Evolutionary conservation across 2,113 vertebrate species (phyloP).

Genomic region (Callipepla squamata): DNA sequence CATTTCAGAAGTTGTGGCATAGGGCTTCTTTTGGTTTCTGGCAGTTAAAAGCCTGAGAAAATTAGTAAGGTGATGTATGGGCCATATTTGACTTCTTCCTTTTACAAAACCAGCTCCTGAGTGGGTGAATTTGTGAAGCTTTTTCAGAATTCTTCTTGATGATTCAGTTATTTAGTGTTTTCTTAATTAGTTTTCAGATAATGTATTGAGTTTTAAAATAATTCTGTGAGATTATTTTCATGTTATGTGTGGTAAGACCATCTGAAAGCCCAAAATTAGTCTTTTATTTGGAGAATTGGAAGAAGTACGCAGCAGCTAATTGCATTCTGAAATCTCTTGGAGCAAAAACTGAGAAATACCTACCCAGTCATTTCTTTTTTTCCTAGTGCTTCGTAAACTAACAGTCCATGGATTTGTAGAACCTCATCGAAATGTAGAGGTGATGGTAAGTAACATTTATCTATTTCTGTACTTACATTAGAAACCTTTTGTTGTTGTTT

Average conservation of each 20-base stretch:
- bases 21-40: fast-evolving
- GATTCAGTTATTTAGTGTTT: background rate
- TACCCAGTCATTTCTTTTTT: slow-evolving; percentile 9
- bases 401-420: slow-evolving; percentile 96
- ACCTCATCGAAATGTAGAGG: slow-evolving; percentile 90
- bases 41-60: background rate
- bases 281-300: background rate
- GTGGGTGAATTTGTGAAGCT: background rate
- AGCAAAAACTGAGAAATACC: background rate
- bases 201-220: background rate
- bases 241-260: background rate
- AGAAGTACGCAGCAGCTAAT: background rate
- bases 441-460: slow-evolving; percentile 87
- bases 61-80: background rate
- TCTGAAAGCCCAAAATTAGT: background rate
- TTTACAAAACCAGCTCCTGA: background rate
- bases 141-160: background rate
- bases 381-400: slow-evolving; percentile 91
- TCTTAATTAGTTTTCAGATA: background rate
- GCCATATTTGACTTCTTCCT: background rate
- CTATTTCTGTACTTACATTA: background rate
- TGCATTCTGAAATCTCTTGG: background rate
- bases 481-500: background rate
- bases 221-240: background rate
- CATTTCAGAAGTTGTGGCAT: background rate